These are phyloP conservation scores for western clawed frog (Xenopus tropicalis) DNA, from an alignment of 2,113 vertebrate species.

Conservation along the genomic window UCB_Xtro_10.0 CM004451.2:85877001-85877500, in stretches of 20 bases:
- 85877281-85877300: conserved; percentile 5
- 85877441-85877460: too few species aligned
- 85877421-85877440: too few species aligned
- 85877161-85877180: not conserved
- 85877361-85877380: not conserved
- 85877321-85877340: not conserved
- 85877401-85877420: too few species aligned
- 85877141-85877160: conserved; percentile 1
- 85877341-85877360: conserved; percentile 13
- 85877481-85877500: too few species aligned
- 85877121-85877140: conserved; percentile 9
- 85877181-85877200: not conserved
- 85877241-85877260: conserved; percentile 12
- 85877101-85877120: not conserved
- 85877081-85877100: conserved; percentile 27
- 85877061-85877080: not conserved
- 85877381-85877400: not conserved
- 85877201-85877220: conserved; percentile 8
- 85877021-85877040: too few species aligned
- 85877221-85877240: conserved; percentile 22
- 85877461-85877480: too few species aligned
- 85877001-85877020: too few species aligned
- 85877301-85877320: conserved; percentile 11
- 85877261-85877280: not conserved
- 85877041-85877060: too few species aligned